A percentile compares a stretch with the other conserved stretches of the same genome.
These are phyloP conservation scores for Caenorhabditis imperialis DNA, from an alignment of 2,888 invertebrate genomes.

Conservation along the genomic window DNA sequence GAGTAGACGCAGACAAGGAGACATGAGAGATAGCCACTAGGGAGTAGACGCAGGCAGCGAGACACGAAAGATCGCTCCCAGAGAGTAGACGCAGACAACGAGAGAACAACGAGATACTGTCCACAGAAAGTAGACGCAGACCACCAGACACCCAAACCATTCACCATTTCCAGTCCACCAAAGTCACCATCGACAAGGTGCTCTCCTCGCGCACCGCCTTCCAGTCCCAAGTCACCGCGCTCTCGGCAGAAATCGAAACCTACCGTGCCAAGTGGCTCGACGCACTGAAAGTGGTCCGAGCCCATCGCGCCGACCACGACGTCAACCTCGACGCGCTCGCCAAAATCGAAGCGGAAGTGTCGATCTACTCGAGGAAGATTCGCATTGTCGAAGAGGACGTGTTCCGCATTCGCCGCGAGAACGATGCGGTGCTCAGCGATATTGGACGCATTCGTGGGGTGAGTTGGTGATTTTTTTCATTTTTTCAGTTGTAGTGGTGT, in stretches of 20 bases:
- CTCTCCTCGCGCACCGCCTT: background rate
- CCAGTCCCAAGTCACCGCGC: background rate
- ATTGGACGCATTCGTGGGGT: constrained; percentile 75
- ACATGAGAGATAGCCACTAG: too few relatives aligned
- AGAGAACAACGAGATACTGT: too few relatives aligned
- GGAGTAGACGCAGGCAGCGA: too few relatives aligned
- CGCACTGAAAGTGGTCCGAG: constrained; percentile 59
- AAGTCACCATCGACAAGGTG: background rate
- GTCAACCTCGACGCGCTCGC: constrained; percentile 79
- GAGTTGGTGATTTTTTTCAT: too few relatives aligned
- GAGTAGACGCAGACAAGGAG: too few relatives aligned
- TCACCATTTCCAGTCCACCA: constrained; percentile 3
- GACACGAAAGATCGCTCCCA: too few relatives aligned
- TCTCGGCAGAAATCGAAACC: background rate
- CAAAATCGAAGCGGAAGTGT: constrained; percentile 79
- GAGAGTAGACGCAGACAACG: too few relatives aligned
- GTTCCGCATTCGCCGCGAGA: constrained; percentile 78
- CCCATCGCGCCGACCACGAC: constrained; percentile 78
- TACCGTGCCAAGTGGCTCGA: constrained; percentile 70
- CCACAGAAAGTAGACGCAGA: too few relatives aligned
- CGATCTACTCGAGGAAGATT: constrained; percentile 69
- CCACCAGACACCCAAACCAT: too few relatives aligned
- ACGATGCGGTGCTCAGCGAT: constrained; percentile 72
- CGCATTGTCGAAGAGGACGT: constrained; percentile 67
- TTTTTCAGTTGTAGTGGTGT: too few relatives aligned